These are phyloP conservation scores for Helobdella robusta DNA, from an alignment of 2,888 invertebrate species.

Conservation along the genomic window DNA sequence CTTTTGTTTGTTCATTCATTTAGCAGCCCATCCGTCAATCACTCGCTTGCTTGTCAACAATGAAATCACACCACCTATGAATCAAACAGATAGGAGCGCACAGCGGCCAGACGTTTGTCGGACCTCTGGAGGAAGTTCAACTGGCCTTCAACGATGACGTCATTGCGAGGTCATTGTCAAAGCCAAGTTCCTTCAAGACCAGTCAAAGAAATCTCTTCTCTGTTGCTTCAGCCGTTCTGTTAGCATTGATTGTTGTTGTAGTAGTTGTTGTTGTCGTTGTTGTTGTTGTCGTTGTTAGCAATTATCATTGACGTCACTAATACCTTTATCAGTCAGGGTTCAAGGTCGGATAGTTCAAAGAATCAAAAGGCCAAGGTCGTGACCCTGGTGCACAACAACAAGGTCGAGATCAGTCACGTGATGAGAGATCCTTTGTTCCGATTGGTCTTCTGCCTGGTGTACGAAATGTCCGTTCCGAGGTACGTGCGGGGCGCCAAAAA, in stretches of 20 bases:
- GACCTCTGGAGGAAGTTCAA: constrained; percentile 49
- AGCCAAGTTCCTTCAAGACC: background rate
- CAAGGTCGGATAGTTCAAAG: background rate
- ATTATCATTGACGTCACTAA: background rate
- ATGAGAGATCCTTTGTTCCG: constrained; percentile 45
- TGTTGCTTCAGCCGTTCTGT: constrained; percentile 8
- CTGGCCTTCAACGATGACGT: constrained; percentile 37
- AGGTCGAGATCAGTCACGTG: constrained; percentile 42
- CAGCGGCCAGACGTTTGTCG: constrained; percentile 51
- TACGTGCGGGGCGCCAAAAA: background rate
- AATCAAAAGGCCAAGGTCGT: constrained; percentile 8
- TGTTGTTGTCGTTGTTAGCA: background rate
- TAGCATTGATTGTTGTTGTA: too few relatives aligned
- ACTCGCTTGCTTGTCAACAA: background rate
- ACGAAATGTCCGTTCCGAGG: constrained; percentile 44
- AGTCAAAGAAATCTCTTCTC: background rate
- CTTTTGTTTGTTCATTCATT: too few relatives aligned
- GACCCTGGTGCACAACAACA: constrained; percentile 40
- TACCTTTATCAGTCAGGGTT: background rate
- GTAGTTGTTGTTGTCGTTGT: too few relatives aligned
- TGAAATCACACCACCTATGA: too few relatives aligned
- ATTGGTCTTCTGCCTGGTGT: constrained; percentile 46
- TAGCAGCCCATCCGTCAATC: background rate
- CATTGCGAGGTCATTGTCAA: background rate
- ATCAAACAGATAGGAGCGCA: constrained; percentile 53